Conservation (phyloP, 2,113 vertebrate species). For the Notechis scutatus region DNA sequence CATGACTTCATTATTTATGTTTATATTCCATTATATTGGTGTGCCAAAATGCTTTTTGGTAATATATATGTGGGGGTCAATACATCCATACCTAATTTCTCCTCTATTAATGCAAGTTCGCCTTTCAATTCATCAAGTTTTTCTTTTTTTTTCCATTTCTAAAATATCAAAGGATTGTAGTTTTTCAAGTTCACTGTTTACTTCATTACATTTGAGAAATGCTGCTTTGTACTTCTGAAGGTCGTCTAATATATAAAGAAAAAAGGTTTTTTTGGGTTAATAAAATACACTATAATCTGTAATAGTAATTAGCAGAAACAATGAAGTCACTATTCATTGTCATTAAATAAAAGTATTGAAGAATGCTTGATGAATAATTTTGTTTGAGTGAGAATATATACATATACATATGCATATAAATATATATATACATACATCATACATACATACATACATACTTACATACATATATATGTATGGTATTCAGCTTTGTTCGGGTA, state of each 20-base stretch:
- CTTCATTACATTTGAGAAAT: conserved; percentile 61
- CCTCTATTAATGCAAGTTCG: conserved; percentile 75
- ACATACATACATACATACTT: no score
- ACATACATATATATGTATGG: no score
- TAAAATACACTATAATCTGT: neutral
- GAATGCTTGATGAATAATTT: neutral
- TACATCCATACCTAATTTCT: conserved; percentile 70
- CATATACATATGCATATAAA: no score
- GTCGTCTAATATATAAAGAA: conserved; percentile 64
- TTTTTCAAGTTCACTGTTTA: conserved; percentile 57
- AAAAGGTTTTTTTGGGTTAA: conserved; percentile 1
- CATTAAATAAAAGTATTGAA: neutral
- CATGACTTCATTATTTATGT: no score
- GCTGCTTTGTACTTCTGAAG: conserved; percentile 73
- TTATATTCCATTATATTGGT: neutral
- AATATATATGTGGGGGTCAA: neutral
- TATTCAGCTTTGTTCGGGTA: no score
- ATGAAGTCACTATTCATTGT: neutral
- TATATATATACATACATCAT: no score
- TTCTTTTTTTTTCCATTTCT: conserved; percentile 63
- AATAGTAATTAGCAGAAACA: neutral
- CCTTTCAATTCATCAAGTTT: conserved; percentile 72
- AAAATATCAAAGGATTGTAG: conserved; percentile 66
- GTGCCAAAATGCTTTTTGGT: neutral
- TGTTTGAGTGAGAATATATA: neutral